Base-by-base conservation (phyloP, 37 sponge, comb jelly and placozoan genomes). In the Aplysina aerophoba region DNA sequence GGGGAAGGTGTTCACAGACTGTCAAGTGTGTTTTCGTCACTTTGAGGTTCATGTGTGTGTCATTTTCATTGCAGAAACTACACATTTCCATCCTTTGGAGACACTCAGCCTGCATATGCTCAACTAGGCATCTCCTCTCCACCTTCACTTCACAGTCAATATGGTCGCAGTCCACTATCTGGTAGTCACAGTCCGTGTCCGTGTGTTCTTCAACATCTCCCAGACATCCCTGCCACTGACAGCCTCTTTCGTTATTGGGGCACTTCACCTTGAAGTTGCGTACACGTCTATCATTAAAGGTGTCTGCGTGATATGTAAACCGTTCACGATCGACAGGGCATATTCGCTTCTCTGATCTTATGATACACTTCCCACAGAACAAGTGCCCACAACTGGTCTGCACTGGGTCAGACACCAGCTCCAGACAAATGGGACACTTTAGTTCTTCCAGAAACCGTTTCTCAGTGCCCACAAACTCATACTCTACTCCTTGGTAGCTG, bases 191-290 rank as follows among this genome's bases (percentile, higher is more conserved):
- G 17, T 59, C 66, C 28, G 34, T 37, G 21, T 40, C 54, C 50
- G 40, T 36, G 37, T 91, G 91, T 25, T 69, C 39, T 39, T 78
- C 59, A 11, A 84, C 28, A 12, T 40, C 38, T 33, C 84, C 84
- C 31, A 91, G 69, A 13, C 31, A 44, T 28, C 88, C 92, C 22
- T 54, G 35, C 92, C 92, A 91, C 58, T 5, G 31, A 55, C 92
- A 91, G 17, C 92, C 92, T 36, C 59, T 27, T 36, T 36, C 34
- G 20, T 30, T 74, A 20, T 91, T 80, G 12, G 82, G 85, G 60
- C 92, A 91, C 38, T 41, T 30, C 38, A 91, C 83, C 30, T 82
- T 44, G 6, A 91, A 66, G 6, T 58, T 78, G 55, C 81, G 80
- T n/a, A 88, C 69, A 54, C 71, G 62, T 31, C 92, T 64, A 13